Evolutionary conservation across 2,113 vertebrate species (phyloP).

Genomic region (Rousettus leschenaultii): DNA sequence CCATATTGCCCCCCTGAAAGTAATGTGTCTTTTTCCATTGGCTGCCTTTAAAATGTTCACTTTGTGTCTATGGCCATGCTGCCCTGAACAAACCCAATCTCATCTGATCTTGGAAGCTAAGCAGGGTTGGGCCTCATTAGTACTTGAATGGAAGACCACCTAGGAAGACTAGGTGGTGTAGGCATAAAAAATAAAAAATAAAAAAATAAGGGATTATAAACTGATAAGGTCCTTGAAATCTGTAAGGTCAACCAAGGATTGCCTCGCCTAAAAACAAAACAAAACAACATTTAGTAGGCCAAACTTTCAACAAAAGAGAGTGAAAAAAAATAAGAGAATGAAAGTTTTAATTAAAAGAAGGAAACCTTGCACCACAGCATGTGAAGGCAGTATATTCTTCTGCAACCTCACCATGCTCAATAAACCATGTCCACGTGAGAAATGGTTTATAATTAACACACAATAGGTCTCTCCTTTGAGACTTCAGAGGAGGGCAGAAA

Average conservation of each 20-base stretch:
- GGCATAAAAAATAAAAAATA: no score
- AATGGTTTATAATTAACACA: neutral
- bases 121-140: no score
- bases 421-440: neutral
- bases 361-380: neutral
- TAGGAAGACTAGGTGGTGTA: no score
- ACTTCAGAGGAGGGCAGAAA: neutral
- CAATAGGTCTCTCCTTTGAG: neutral
- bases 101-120: no score
- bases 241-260: no score
- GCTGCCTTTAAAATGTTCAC: neutral
- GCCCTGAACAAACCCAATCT: no score
- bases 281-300: neutral
- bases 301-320: neutral
- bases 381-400: neutral
- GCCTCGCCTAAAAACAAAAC: no score
- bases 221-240: no score
- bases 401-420: neutral
- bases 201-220: no score
- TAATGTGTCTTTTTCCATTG: neutral
- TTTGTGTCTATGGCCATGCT: no score
- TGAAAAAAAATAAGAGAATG: neutral
- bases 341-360: neutral
- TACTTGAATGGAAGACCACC: no score
- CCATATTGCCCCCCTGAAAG: neutral